phyloP scores from a whole-genome alignment of 1,140 invertebrate species.

The Andricus grossulariae region DNA sequence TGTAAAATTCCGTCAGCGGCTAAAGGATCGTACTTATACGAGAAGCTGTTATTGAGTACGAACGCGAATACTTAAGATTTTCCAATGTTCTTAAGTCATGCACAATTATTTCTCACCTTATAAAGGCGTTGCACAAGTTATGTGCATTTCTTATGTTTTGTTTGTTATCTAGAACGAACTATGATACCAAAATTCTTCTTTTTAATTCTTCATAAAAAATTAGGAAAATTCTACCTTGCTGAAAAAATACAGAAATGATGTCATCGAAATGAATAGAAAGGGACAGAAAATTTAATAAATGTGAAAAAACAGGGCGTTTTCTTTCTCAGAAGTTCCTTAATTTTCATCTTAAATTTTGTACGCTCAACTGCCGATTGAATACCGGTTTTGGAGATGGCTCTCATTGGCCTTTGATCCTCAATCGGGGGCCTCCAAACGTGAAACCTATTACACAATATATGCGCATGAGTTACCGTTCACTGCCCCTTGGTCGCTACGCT shows the following conservation, averaged over 20 bases:
- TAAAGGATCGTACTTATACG: background rate
- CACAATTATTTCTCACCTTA: background rate
- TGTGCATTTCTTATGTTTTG: background rate
- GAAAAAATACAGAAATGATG: background rate
- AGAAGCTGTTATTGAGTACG: background rate
- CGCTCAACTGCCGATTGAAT: no score
- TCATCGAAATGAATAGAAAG: no score
- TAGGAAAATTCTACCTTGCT: background rate
- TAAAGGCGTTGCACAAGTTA: background rate
- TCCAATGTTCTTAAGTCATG: constrained; percentile 9
- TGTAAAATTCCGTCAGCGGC: background rate
- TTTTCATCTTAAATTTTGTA: no score
- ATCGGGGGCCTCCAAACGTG: no score
- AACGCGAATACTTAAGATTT: background rate
- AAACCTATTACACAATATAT: no score
- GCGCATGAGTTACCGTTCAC: no score
- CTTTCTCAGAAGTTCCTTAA: no score
- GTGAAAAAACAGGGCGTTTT: no score
- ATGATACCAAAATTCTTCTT: background rate
- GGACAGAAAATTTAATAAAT: no score
- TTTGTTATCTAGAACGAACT: background rate
- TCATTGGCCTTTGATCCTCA: no score
- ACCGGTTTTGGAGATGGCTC: no score
- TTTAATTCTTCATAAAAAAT: background rate
- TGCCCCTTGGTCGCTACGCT: no score